These are phyloP conservation scores for Elysia chlorotica DNA, from an alignment of 1,140 invertebrate species.

Conservation along the genomic window DNA sequence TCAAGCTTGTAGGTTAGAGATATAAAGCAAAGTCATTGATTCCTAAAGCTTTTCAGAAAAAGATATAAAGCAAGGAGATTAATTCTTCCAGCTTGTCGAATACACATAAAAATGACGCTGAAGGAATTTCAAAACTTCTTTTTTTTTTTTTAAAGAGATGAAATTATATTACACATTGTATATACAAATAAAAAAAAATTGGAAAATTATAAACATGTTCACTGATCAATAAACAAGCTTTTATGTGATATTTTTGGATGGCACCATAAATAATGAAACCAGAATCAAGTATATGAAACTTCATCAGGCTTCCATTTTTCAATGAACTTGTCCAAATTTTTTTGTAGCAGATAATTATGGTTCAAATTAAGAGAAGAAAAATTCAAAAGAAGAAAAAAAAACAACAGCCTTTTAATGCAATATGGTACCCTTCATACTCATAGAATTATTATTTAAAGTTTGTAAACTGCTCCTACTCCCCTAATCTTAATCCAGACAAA, in stretches of 20 bases:
- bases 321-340: not conserved
- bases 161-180: too few species aligned
- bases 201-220: too few species aligned
- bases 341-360: not conserved
- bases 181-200: not conserved
- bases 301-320: too few species aligned
- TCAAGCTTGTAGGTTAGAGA: slow-evolving; percentile 12
- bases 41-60: not conserved
- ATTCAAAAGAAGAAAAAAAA: not conserved
- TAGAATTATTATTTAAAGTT: not conserved
- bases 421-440: not conserved
- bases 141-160: too few species aligned
- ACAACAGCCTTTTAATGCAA: not conserved
- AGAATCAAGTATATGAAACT: too few species aligned
- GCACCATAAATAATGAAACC: too few species aligned
- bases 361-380: not conserved
- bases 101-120: too few species aligned
- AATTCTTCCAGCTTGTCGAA: not conserved
- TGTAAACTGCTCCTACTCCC: too few species aligned
- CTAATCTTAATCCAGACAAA: too few species aligned
- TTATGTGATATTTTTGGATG: too few species aligned
- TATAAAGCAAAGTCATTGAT: not conserved
- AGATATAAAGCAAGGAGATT: not conserved
- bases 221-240: too few species aligned
- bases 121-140: too few species aligned